phyloP scores from a whole-genome alignment of 1,140 invertebrate species.

The Odontomachus brunneus region DNA sequence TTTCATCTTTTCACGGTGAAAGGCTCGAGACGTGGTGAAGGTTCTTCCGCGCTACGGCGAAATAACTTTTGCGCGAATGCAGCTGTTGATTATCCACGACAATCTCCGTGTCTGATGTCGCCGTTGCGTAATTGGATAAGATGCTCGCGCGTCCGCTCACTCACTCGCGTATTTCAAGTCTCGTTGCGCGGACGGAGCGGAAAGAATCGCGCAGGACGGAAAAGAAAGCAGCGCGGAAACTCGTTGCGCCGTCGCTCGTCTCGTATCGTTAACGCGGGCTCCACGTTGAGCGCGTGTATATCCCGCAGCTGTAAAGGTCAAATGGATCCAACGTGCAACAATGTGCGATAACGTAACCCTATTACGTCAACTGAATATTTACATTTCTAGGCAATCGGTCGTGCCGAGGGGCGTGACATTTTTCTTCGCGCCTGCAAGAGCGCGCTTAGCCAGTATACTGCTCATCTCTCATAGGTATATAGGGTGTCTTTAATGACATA shows the following conservation, averaged over 20 bases:
- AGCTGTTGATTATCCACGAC: slow-evolving; percentile 4
- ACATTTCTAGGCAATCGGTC: background rate
- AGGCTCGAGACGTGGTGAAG: slow-evolving; percentile 32
- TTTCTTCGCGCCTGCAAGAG: background rate
- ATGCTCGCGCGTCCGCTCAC: background rate
- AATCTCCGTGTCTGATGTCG: slow-evolving; percentile 1
- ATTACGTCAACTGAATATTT: slow-evolving; percentile 1
- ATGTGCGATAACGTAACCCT: background rate
- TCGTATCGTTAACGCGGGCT: background rate
- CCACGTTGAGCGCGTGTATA: background rate
- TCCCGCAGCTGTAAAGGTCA: background rate
- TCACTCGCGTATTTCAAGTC: background rate
- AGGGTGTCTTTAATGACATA: too few species aligned
- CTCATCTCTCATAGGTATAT: too few species aligned
- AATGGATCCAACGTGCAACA: background rate
- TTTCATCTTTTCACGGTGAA: slow-evolving; percentile 50
- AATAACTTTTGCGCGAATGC: slow-evolving; percentile 23
- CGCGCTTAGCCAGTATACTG: too few species aligned
- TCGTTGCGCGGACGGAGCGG: background rate
- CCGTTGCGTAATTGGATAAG: background rate
- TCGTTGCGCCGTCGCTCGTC: background rate
- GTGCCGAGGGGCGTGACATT: background rate
- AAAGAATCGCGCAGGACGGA: background rate
- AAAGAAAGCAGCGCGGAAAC: too few species aligned
- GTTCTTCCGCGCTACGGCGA: slow-evolving; percentile 31